Evolutionary conservation across 2,113 vertebrate species (phyloP).

Genomic region (Chitala chitala): DNA sequence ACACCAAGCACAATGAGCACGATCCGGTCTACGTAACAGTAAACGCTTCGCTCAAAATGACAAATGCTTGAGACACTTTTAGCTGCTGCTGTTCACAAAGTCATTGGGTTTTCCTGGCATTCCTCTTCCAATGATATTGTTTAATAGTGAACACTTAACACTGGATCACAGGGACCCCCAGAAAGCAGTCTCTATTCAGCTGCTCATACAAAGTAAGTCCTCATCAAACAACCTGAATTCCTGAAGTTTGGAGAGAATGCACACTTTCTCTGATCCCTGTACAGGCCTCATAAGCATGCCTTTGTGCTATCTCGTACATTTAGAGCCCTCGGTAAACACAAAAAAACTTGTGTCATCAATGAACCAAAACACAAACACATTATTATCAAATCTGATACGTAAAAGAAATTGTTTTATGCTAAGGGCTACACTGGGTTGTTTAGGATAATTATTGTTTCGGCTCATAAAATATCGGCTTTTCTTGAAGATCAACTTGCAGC

Average conservation of each 20-base stretch:
- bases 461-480: not conserved
- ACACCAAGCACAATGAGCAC: too few species aligned
- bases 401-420: not conserved
- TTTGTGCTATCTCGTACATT: constrained; percentile 58
- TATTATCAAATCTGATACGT: not conserved
- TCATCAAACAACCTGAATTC: constrained; percentile 59
- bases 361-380: not conserved
- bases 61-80: too few species aligned
- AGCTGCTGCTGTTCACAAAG: too few species aligned
- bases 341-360: not conserved
- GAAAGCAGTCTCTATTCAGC: too few species aligned
- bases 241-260: constrained; percentile 57
- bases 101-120: too few species aligned
- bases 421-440: too few species aligned
- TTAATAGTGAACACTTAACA: too few species aligned
- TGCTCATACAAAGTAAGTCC: constrained; percentile 7
- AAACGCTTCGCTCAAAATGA: too few species aligned
- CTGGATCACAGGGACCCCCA: too few species aligned
- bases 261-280: constrained; percentile 69
- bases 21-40: too few species aligned
- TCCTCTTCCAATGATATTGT: too few species aligned
- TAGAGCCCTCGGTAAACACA: constrained; percentile 54
- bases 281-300: constrained; percentile 55
- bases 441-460: too few species aligned
- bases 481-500: not conserved